Percentiles rank a stretch among this genome's conserved stretches.
phyloP scores from a whole-genome alignment of 2,888 invertebrate genomes.

The Noctua pronuba region DNA sequence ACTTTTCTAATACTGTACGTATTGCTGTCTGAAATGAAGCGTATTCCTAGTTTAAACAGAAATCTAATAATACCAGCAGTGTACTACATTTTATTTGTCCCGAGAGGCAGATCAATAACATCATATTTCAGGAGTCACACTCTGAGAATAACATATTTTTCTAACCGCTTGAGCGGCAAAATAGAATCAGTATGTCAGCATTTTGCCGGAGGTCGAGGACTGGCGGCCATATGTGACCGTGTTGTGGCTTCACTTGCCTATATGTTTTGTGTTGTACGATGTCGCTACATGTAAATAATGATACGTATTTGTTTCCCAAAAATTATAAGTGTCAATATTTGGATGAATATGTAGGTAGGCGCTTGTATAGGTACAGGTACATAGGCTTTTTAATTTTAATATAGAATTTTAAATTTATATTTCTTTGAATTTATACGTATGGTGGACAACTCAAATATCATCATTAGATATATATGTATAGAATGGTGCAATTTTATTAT shows the following conservation, averaged over 20 bases:
- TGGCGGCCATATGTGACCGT: constrained; percentile 76
- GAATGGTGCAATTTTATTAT: neutral
- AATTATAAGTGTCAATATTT: neutral
- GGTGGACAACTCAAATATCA: neutral
- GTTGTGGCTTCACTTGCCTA: constrained; percentile 64
- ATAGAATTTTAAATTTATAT: neutral
- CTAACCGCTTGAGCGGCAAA: constrained; percentile 71
- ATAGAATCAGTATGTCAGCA: constrained; percentile 78
- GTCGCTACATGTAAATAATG: constrained; percentile 11
- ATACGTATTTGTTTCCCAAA: neutral
- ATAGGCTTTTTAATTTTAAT: neutral
- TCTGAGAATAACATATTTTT: constrained; percentile 80
- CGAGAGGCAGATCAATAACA: constrained; percentile 68
- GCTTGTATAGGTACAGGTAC: neutral
- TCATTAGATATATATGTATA: neutral
- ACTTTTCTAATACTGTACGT: neutral
- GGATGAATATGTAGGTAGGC: neutral
- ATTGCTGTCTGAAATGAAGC: neutral
- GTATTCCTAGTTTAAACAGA: neutral
- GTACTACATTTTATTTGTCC: constrained; percentile 51
- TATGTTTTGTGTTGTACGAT: constrained; percentile 5
- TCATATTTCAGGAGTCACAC: constrained; percentile 72
- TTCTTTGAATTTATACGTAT: neutral
- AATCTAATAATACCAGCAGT: constrained; percentile 16
- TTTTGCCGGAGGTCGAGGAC: constrained; percentile 71